phyloP scores from a whole-genome alignment of 2,888 invertebrate genomes.

The Mesochorus sp. region DNA sequence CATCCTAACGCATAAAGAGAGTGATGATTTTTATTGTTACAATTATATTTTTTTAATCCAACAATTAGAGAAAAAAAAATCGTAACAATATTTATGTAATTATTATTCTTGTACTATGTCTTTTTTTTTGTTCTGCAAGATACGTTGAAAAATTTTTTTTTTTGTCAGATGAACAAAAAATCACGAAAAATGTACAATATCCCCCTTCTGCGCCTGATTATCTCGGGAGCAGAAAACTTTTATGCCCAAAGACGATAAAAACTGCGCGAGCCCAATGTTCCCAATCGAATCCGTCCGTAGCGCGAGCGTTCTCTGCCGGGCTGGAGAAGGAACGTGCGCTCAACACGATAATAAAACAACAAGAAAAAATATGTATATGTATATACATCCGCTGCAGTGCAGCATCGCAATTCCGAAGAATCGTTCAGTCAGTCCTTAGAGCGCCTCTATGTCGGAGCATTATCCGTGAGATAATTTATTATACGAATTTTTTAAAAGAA shows the following conservation, averaged over 20 bases:
- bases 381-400: slow-evolving; percentile 41
- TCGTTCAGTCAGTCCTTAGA: background rate
- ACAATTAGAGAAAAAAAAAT: no score
- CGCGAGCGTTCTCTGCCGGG: slow-evolving; percentile 43
- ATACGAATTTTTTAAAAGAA: slow-evolving; percentile 8
- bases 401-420: slow-evolving; percentile 28
- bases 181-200: background rate
- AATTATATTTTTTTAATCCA: no score
- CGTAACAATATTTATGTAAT: no score
- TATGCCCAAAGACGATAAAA: slow-evolving; percentile 22
- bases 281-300: slow-evolving; percentile 60
- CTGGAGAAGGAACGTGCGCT: slow-evolving; percentile 6
- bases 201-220: background rate
- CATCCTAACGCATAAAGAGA: background rate
- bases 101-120: background rate
- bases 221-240: slow-evolving; percentile 19
- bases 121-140: no score
- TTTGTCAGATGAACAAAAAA: no score
- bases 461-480: slow-evolving; percentile 24
- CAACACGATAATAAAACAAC: no score
- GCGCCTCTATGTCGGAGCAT: background rate
- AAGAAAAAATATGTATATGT: slow-evolving; percentile 38
- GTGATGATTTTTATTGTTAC: no score
- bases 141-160: no score
- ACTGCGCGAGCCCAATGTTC: slow-evolving; percentile 26